phyloP scores from a whole-genome alignment of 2,888 invertebrate genomes.

The Aphrophora alni region DNA sequence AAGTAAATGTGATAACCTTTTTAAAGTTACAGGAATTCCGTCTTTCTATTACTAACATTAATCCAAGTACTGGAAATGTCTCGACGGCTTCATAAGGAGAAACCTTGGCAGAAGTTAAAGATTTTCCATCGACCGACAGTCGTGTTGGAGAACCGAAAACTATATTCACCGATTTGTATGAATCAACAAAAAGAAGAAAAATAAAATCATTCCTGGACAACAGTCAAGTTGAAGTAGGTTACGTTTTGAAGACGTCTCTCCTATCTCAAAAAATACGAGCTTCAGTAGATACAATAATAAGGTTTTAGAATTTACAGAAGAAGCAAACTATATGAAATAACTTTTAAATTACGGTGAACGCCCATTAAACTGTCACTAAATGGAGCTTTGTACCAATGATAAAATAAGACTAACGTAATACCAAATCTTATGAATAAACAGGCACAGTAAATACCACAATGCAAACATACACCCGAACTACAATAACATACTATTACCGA shows the following conservation, averaged over 20 bases:
- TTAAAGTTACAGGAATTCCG: too few relatives aligned
- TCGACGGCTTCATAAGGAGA: too few relatives aligned
- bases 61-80: too few relatives aligned
- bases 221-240: not conserved
- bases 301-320: not conserved
- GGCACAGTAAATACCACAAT: not conserved
- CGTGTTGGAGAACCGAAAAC: not conserved
- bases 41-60: too few relatives aligned
- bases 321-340: not conserved
- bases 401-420: not conserved
- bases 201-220: not conserved
- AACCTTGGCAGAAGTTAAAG: not conserved
- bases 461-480: not conserved
- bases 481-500: not conserved
- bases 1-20: too few relatives aligned
- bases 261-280: not conserved
- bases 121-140: constrained; percentile 3
- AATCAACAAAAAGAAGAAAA: constrained; percentile 7
- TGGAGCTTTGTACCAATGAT: not conserved
- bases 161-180: not conserved
- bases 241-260: not conserved
- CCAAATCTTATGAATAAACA: not conserved
- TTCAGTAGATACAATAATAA: not conserved
- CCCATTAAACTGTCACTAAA: not conserved
- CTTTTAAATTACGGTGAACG: not conserved